A percentile compares a stretch with the other conserved stretches of the same genome.
Evolutionary conservation across 2,113 vertebrate genomes (phyloP).

Genomic region (Amphiprion percula): DNA sequence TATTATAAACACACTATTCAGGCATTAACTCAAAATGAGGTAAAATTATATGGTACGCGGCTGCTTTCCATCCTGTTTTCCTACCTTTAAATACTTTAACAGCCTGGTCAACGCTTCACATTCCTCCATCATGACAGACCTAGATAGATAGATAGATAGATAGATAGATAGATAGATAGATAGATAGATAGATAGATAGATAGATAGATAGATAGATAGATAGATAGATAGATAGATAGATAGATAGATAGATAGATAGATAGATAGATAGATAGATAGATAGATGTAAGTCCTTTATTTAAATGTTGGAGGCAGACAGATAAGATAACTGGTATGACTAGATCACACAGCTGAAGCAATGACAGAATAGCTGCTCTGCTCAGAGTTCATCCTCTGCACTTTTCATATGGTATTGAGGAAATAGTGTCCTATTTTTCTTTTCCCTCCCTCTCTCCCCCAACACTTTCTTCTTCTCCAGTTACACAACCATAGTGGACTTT

Average conservation of each 20-base stretch:
- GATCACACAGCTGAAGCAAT: not conserved
- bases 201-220: too few species aligned
- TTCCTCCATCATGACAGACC: slow-evolving; percentile 83
- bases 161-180: not conserved
- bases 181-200: too few species aligned
- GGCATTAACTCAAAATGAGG: not conserved
- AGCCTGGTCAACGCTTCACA: slow-evolving; percentile 76
- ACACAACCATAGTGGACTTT: slow-evolving; percentile 62
- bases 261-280: not conserved
- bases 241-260: too few species aligned
- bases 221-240: too few species aligned
- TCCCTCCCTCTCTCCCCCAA: not conserved
- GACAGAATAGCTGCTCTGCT: slow-evolving; percentile 9
- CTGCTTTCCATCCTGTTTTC: slow-evolving; percentile 10
- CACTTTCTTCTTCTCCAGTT: slow-evolving; percentile 53
- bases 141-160: slow-evolving; percentile 49
- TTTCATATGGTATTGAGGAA: slow-evolving; percentile 38
- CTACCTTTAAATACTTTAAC: slow-evolving; percentile 84
- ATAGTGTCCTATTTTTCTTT: slow-evolving; percentile 46
- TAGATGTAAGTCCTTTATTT: too few species aligned
- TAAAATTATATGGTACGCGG: not conserved
- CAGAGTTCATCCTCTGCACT: slow-evolving; percentile 42
- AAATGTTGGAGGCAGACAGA: not conserved
- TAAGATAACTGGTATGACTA: not conserved
- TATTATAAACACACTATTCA: not conserved